These are phyloP conservation scores for Cynopterus brachyotis DNA, from an alignment of 2,113 vertebrate species.

Conservation along the genomic window DNA sequence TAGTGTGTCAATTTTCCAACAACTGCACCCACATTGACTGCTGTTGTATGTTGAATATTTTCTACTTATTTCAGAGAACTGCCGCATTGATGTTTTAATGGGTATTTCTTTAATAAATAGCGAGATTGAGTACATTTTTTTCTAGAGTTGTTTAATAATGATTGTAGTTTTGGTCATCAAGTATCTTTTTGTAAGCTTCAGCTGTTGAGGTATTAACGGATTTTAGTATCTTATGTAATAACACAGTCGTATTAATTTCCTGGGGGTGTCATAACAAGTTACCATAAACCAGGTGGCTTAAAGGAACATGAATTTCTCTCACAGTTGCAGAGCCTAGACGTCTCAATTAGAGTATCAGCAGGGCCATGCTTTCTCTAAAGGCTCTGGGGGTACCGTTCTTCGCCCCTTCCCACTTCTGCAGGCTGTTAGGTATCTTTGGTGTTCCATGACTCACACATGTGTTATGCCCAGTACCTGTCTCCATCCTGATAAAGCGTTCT, in stretches of 20 bases:
- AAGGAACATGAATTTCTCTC: neutral
- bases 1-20: neutral
- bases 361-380: neutral
- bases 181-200: neutral
- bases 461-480: neutral
- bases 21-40: neutral
- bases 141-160: neutral
- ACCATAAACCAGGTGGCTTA: neutral
- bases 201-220: neutral
- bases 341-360: neutral
- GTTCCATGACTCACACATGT: too few species aligned
- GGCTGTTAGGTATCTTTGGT: neutral
- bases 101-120: neutral
- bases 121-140: neutral
- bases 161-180: neutral
- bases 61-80: neutral
- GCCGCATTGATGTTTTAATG: neutral
- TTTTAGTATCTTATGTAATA: constrained; percentile 18
- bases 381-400: neutral
- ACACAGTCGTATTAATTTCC: neutral
- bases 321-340: neutral
- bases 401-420: neutral
- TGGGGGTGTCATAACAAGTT: neutral
- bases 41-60: neutral
- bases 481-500: neutral